These are phyloP conservation scores for Garrulus glandarius DNA, from an alignment of 2,797 vertebrate genomes.

Conservation along the genomic window DNA sequence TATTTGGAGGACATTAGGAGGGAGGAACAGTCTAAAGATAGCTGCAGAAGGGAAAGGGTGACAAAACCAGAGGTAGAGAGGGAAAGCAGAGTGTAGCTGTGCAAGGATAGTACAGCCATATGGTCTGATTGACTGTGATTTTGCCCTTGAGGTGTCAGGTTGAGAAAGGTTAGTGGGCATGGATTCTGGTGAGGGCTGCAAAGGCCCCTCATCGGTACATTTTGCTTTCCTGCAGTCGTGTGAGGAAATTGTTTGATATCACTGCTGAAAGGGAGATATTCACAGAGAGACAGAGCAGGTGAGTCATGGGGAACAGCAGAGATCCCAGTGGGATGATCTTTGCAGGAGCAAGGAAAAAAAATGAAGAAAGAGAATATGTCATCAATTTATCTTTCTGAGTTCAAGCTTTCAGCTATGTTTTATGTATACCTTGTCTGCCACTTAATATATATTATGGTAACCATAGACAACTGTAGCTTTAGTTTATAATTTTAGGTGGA, in stretches of 20 bases:
- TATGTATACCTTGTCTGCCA: background rate
- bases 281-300: background rate
- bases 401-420: background rate
- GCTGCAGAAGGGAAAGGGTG: background rate
- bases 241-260: background rate
- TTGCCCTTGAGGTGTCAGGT: background rate
- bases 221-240: background rate
- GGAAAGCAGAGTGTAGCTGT: background rate
- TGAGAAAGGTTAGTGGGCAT: background rate
- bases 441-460: background rate
- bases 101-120: background rate
- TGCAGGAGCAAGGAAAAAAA: background rate
- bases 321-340: background rate
- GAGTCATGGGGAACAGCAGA: background rate
- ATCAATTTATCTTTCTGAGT: background rate
- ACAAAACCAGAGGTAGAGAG: background rate
- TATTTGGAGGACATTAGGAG: background rate
- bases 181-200: background rate
- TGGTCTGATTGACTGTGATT: background rate
- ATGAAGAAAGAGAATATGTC: background rate
- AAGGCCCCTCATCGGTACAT: fast-evolving
- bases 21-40: background rate
- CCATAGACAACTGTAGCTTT: background rate
- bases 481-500: background rate
- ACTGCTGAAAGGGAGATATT: background rate